Evolutionary conservation across 2,113 vertebrate species (phyloP).

Genomic region (Chelonoidis abingdonii): DNA sequence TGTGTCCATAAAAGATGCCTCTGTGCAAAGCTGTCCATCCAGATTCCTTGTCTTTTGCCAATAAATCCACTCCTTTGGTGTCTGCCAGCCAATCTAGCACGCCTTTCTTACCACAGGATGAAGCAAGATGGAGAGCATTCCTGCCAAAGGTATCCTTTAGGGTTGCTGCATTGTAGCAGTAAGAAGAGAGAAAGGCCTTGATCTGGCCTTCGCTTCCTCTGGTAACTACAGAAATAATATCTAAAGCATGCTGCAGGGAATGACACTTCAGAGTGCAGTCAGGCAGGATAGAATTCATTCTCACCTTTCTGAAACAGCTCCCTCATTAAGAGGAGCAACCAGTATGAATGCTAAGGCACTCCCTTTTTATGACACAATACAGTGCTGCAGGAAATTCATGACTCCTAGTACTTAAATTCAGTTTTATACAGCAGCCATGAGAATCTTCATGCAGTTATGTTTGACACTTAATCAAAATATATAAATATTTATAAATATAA

Average conservation of each 20-base stretch:
- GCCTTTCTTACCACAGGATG: constrained; percentile 91
- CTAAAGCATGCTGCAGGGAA: constrained; percentile 90
- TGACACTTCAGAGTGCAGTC: constrained; percentile 94
- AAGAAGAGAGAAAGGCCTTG: constrained; percentile 87
- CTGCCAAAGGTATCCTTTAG: constrained; percentile 92
- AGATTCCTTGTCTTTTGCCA: constrained; percentile 93
- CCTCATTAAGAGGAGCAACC: constrained; percentile 57
- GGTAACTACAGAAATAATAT: constrained; percentile 91
- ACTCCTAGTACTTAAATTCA: constrained; percentile 77
- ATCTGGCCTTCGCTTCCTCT: constrained; percentile 89
- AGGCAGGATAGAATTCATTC: constrained; percentile 87
- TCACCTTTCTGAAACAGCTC: constrained; percentile 64
- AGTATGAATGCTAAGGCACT: constrained; percentile 59
- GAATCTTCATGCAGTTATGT: constrained; percentile 72
- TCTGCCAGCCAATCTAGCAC: constrained; percentile 93
- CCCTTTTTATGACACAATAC: constrained; percentile 44
- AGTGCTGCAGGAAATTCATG: constrained; percentile 82
- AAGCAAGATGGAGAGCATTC: constrained; percentile 90
- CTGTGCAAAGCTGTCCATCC: constrained; percentile 97
- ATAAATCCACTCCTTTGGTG: constrained; percentile 87
- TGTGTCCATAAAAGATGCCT: constrained; percentile 95
- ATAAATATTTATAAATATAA: constrained; percentile 86
- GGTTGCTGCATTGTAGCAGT: constrained; percentile 92
- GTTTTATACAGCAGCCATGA: constrained; percentile 80
- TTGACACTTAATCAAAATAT: constrained; percentile 81